Evolutionary conservation across 1,140 invertebrate genomes (phyloP), one percentile per base, ranked within the genome.

Genomic region (Orchestia grillus): DNA sequence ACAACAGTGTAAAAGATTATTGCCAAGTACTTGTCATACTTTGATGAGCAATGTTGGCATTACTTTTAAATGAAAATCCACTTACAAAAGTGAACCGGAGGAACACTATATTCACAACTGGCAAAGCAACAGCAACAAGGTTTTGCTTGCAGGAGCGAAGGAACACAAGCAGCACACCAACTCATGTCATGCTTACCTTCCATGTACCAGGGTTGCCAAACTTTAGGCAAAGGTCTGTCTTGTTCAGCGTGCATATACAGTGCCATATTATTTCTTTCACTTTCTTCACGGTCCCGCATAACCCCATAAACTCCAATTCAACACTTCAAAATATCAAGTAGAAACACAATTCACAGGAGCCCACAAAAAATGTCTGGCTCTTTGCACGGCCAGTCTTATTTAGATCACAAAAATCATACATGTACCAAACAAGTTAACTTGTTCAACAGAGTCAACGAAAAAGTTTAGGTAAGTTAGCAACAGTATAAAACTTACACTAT

Each of bases 161-260:
- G 28, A 36, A 36, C 15, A 23, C 36, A 28, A 77, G 62, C 62
- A 23, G 11, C 11, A 15, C 11, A 23, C 1, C 11, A 3, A 92
- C 0, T 0, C 11, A 45, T 45, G 88, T 92, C 6, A 36, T 44
- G 11, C 96, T 96, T 88, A 96, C 96, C 96, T 47, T 96, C 96
- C 96, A 96, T 96, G 62, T 96, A 96, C 96, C 96, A 96, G 45
- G 96, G 96, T 87, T 96, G 96, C 96, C 96, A 96, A 57, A 96
- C 96, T 96, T 96, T 96, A 45, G 96, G 96, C 40, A 96, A 96
- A 44, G 96, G 96, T 45, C 96, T 42, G 41, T 96, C 96, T 96
- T 96, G 44, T 87, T 96, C 92, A 94, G 92, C 96, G 41, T 87
- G 96, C 96, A 96, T 91, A 53, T 96, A 96, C 36, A 96, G 91